A percentile compares a stretch with the other conserved stretches of the same genome.
Evolutionary conservation across 2,797 vertebrate genomes (phyloP).

Genomic region (Cyclopterus lumpus): DNA sequence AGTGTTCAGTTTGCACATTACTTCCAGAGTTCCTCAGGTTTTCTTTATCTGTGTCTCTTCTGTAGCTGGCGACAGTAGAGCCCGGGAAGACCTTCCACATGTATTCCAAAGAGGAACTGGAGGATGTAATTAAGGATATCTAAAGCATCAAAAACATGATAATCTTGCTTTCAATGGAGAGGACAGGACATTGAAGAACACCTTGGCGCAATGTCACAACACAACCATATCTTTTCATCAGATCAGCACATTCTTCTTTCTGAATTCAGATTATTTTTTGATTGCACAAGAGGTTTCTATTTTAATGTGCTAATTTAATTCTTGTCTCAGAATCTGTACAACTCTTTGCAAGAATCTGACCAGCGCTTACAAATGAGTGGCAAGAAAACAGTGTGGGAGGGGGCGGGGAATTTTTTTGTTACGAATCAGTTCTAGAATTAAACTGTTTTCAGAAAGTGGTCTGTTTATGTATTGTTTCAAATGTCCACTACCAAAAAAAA

Average conservation of each 20-base stretch:
- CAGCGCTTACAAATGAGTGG: slow-evolving; percentile 60
- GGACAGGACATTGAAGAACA: slow-evolving; percentile 29
- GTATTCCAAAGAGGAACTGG: slow-evolving; percentile 99
- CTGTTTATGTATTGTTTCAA: slow-evolving; percentile 4
- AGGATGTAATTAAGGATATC: slow-evolving; percentile 99
- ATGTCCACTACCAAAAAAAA: background rate
- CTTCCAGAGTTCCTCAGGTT: background rate
- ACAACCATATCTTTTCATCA: slow-evolving; percentile 66
- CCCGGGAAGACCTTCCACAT: slow-evolving; percentile 98
- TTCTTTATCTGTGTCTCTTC: slow-evolving; percentile 29
- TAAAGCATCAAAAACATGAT: slow-evolving; percentile 73
- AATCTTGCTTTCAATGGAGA: slow-evolving; percentile 43
- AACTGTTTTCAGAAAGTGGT: slow-evolving; percentile 78
- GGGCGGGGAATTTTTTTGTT: slow-evolving; percentile 77
- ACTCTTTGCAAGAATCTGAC: slow-evolving; percentile 67
- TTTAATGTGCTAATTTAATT: slow-evolving; percentile 68
- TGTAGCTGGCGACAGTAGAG: slow-evolving; percentile 94
- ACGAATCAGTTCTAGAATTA: slow-evolving; percentile 80
- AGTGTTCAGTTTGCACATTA: background rate
- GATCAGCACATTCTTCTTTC: slow-evolving; percentile 60
- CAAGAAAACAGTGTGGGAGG: slow-evolving; percentile 38
- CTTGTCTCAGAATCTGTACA: slow-evolving; percentile 72
- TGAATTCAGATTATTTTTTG: slow-evolving; percentile 59
- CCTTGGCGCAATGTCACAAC: slow-evolving; percentile 54
- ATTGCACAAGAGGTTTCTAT: slow-evolving; percentile 66